phyloP scores from a whole-genome alignment of 2,888 invertebrate genomes.

The Geophilus truncorum region DNA sequence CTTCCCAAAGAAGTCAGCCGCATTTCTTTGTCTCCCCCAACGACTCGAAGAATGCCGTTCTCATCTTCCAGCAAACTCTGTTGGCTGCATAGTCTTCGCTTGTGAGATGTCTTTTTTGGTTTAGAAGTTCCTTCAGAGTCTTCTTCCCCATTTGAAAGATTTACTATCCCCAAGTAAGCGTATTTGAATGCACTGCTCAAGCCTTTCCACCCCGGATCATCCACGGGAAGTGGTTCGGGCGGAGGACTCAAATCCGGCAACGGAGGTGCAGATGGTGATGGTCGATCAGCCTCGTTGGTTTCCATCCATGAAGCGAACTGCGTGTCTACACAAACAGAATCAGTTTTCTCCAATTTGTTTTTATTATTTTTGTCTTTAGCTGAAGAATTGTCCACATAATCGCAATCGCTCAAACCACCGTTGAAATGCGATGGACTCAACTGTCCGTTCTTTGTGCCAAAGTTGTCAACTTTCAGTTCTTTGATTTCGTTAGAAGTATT shows the following conservation, averaged over 20 bases:
- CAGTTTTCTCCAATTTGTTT: background rate
- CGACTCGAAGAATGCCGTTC: background rate
- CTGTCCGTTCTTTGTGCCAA: background rate
- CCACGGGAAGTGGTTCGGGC: background rate
- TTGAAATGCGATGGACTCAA: slow-evolving; percentile 15
- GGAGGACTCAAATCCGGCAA: background rate
- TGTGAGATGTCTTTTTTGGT: background rate
- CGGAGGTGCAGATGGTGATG: background rate
- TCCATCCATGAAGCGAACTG: background rate
- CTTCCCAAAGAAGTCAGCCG: background rate
- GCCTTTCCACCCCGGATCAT: background rate
- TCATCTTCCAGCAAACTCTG: background rate
- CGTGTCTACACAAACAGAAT: background rate
- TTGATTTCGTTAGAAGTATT: background rate
- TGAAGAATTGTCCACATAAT: background rate
- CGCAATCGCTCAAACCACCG: background rate
- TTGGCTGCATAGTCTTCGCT: background rate
- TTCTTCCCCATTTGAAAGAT: background rate
- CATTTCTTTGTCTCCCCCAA: background rate
- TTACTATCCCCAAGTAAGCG: background rate
- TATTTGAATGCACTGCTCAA: slow-evolving; percentile 29
- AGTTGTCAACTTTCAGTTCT: background rate
- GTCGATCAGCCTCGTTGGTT: background rate
- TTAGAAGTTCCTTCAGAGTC: background rate
- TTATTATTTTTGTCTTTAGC: background rate